Percentiles rank a stretch among this genome's conserved stretches.
phyloP scores from a whole-genome alignment of 2,113 vertebrate genomes.

The Fregetta grallaria region DNA sequence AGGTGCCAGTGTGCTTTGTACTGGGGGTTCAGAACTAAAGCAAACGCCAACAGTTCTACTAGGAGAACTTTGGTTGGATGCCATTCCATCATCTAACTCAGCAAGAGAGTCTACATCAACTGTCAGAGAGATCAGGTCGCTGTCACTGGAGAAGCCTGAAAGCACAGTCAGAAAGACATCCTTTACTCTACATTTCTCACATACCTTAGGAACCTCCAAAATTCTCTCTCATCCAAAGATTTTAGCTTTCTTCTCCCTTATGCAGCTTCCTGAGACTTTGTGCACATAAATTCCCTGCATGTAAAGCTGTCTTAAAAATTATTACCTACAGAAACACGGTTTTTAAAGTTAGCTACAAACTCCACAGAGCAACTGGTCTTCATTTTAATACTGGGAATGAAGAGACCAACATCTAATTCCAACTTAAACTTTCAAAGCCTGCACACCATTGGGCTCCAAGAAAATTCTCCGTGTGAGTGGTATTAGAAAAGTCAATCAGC shows the following conservation, averaged over 20 bases:
- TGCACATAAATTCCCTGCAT: background rate
- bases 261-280: background rate
- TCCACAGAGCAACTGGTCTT: background rate
- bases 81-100: conserved; percentile 95
- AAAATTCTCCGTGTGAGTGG: background rate
- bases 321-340: background rate
- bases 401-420: background rate
- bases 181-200: background rate
- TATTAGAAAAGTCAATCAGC: background rate
- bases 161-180: background rate
- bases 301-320: background rate
- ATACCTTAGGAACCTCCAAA: background rate
- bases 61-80: conserved; percentile 91
- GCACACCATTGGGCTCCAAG: background rate
- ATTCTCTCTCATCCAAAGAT: background rate
- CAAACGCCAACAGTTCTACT: conserved; percentile 75
- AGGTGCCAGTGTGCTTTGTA: conserved; percentile 42
- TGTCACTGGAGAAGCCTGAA: conserved; percentile 89
- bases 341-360: background rate
- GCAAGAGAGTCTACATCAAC: conserved; percentile 88
- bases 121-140: conserved; percentile 86
- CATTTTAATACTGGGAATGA: background rate
- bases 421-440: background rate
- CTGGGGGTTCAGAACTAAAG: conserved; percentile 62
- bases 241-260: background rate